Percentiles rank a stretch among this genome's conserved stretches.
These are phyloP conservation scores for Andrena minutula DNA, from an alignment of 2,888 invertebrate species.

Conservation along the genomic window DNA sequence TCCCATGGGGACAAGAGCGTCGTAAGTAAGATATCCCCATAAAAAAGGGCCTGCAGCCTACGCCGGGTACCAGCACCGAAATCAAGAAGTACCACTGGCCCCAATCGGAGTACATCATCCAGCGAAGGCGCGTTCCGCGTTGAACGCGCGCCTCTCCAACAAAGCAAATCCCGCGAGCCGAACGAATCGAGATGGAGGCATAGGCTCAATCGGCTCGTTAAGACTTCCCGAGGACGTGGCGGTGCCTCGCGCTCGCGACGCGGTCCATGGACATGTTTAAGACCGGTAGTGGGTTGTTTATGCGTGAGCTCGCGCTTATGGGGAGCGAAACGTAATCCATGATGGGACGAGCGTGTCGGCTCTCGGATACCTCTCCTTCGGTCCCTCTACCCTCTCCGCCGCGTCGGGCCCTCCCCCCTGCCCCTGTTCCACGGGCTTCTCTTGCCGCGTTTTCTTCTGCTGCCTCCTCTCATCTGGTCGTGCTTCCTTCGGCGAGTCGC, in stretches of 20 bases:
- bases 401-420: neutral
- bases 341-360: conserved; percentile 66
- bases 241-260: conserved; percentile 56
- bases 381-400: conserved; percentile 2
- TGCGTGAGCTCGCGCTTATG: conserved; percentile 72
- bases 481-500: conserved; percentile 61
- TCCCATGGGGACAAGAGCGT: neutral
- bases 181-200: conserved; percentile 54
- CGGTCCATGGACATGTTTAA: conserved; percentile 75
- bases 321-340: conserved; percentile 68
- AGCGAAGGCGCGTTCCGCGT: neutral
- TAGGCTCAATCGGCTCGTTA: conserved; percentile 61
- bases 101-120: conserved; percentile 38
- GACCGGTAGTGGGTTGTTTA: conserved; percentile 80
- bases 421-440: conserved; percentile 1
- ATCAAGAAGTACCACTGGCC: neutral
- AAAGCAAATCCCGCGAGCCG: conserved; percentile 53
- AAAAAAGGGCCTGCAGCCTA: neutral
- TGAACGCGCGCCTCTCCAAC: conserved; percentile 7
- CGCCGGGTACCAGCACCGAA: neutral
- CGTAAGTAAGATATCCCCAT: conserved; percentile 41
- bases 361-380: conserved; percentile 36
- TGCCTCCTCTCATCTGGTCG: conserved; percentile 49
- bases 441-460: conserved; percentile 55
- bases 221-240: conserved; percentile 41